Evolutionary conservation across 2,888 invertebrate species (phyloP).

Genomic region (Ischnus inquisitorius): DNA sequence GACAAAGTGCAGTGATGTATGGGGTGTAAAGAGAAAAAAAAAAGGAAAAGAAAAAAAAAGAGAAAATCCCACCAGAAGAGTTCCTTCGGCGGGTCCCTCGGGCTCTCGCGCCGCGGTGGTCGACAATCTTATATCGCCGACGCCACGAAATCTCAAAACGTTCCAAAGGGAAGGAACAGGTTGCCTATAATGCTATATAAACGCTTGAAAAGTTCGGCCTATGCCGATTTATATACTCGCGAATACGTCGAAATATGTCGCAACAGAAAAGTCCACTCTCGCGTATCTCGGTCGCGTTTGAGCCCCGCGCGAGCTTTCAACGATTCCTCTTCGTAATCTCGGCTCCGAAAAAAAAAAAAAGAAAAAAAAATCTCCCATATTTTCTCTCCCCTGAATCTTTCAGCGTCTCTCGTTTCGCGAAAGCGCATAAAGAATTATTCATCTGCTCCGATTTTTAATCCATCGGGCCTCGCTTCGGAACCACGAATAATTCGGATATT

Average conservation of each 20-base stretch:
- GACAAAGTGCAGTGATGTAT: slow-evolving; percentile 31
- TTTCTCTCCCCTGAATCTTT: not conserved
- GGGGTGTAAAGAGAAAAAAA: slow-evolving; percentile 10
- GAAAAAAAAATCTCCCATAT: too few species aligned
- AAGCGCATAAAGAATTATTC: too few species aligned
- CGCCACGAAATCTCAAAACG: slow-evolving; percentile 19
- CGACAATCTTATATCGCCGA: slow-evolving; percentile 19
- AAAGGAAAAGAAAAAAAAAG: slow-evolving; percentile 23
- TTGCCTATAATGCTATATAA: not conserved
- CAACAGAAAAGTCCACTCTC: not conserved
- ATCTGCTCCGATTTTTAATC: too few species aligned
- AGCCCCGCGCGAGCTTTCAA: not conserved
- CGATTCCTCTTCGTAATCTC: not conserved
- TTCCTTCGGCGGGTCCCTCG: slow-evolving; percentile 1
- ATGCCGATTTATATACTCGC: not conserved
- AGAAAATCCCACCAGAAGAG: slow-evolving; percentile 24
- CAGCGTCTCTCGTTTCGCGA: not conserved
- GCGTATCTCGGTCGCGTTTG: not conserved
- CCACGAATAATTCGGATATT: too few species aligned
- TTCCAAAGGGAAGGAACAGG: slow-evolving; percentile 7
- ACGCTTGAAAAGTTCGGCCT: not conserved
- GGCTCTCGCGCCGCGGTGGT: slow-evolving; percentile 20
- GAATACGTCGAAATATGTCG: not conserved
- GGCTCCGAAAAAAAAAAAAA: too few species aligned
- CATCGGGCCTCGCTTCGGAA: too few species aligned